A percentile compares a stretch with the other conserved stretches of the same genome.
These are phyloP conservation scores for Hypomecis atomaria DNA, from an alignment of 2,888 invertebrate species.

Conservation along the genomic window DNA sequence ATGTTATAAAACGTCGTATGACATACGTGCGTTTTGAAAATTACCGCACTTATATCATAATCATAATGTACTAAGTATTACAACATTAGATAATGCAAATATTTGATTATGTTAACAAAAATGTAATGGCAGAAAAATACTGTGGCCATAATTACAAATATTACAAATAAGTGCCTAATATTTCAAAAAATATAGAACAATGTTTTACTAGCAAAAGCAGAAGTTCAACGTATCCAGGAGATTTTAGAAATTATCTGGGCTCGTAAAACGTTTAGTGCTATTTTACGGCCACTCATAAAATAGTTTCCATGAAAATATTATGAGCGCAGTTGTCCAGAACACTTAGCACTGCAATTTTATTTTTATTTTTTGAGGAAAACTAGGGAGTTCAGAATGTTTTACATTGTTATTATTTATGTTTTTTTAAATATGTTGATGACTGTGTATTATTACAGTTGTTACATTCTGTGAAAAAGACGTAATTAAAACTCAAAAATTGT, in stretches of 20 bases:
- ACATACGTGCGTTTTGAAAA: too few relatives aligned
- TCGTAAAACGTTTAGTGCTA: conserved; percentile 26
- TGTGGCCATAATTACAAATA: background rate
- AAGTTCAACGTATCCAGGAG: conserved; percentile 14
- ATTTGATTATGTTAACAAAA: background rate
- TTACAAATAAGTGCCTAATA: background rate
- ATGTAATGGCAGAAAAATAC: background rate
- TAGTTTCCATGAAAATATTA: conserved; percentile 34
- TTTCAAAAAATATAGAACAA: conserved; percentile 1
- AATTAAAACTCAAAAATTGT: too few relatives aligned
- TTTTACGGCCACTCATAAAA: conserved; percentile 26
- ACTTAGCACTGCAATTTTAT: conserved; percentile 5
- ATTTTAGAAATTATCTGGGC: conserved; percentile 4
- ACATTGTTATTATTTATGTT: too few relatives aligned
- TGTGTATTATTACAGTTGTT: too few relatives aligned
- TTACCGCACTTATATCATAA: too few relatives aligned
- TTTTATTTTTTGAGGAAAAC: conserved; percentile 6
- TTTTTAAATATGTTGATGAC: too few relatives aligned
- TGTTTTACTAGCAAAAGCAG: background rate
- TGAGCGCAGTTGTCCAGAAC: conserved; percentile 5
- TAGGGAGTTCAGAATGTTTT: background rate
- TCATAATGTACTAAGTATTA: too few relatives aligned
- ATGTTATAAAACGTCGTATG: too few relatives aligned
- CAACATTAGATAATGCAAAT: too few relatives aligned
- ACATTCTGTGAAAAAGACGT: too few relatives aligned